phyloP scores from a whole-genome alignment of 2,797 vertebrate genomes.

The Acrossocheilus wenchowensis region DNA sequence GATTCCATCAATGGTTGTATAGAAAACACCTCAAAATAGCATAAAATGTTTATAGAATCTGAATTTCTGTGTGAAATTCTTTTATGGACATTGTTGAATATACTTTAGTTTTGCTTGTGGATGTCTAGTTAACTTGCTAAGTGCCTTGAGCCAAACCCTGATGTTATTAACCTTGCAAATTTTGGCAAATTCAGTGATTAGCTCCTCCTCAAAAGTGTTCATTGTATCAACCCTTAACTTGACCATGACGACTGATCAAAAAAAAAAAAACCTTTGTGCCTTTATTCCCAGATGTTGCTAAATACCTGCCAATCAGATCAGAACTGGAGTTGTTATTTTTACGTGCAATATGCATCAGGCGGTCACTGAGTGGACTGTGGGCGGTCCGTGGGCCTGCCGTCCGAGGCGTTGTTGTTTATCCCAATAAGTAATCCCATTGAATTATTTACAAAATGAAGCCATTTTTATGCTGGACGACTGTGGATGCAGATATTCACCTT shows the following conservation, averaged over 20 bases:
- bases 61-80: not conserved
- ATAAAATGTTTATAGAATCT: not conserved
- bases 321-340: not conserved
- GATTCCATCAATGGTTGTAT: not conserved
- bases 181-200: not conserved
- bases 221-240: not conserved
- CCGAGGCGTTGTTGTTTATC: slow-evolving; percentile 13
- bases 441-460: slow-evolving; percentile 37
- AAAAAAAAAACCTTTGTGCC: not conserved
- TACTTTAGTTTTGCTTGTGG: not conserved
- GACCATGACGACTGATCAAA: not conserved
- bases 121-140: not conserved
- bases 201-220: not conserved
- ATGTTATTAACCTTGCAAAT: not conserved
- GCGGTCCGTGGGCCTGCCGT: not conserved
- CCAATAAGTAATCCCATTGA: slow-evolving; percentile 30
- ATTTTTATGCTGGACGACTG: slow-evolving; percentile 21
- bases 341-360: not conserved
- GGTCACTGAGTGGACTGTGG: not conserved
- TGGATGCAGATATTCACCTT: slow-evolving; percentile 31
- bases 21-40: not conserved
- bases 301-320: not conserved
- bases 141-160: not conserved
- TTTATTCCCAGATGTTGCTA: not conserved
- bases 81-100: not conserved